A percentile compares a stretch with the other conserved stretches of the same genome.
phyloP scores from a whole-genome alignment of 2,797 vertebrate genomes.

The Eurystomus glaucurus region DNA sequence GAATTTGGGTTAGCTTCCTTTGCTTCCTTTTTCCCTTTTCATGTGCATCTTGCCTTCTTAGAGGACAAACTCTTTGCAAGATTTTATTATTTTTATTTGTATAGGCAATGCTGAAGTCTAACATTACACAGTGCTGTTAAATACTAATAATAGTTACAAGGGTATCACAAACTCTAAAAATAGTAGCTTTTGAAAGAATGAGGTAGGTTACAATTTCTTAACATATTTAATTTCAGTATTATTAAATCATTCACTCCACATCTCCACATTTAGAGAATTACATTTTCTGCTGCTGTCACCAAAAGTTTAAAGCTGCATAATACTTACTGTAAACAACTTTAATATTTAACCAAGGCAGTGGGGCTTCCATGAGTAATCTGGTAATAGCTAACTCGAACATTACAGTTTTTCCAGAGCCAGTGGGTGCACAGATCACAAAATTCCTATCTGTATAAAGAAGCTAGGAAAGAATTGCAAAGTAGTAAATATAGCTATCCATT shows the following conservation, averaged over 20 bases:
- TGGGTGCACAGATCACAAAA: conserved; percentile 96
- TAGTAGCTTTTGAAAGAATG: neutral
- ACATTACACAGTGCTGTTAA: neutral
- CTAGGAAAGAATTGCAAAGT: conserved; percentile 82
- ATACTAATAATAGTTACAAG: neutral
- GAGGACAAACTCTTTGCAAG: neutral
- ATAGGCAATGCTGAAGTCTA: neutral
- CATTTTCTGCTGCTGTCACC: conserved; percentile 8
- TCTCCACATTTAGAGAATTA: neutral
- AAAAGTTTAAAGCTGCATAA: conserved; percentile 22
- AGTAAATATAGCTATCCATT: conserved; percentile 29
- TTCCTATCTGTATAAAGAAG: conserved; percentile 94
- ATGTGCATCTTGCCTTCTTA: neutral
- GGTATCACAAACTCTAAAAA: neutral
- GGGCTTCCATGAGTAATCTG: conserved; percentile 92
- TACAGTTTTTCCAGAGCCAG: conserved; percentile 98
- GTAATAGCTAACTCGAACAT: conserved; percentile 96
- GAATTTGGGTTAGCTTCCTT: neutral
- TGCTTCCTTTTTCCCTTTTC: neutral
- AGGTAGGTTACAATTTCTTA: neutral
- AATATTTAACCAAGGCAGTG: conserved; percentile 92
- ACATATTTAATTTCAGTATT: neutral
- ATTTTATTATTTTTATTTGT: neutral
- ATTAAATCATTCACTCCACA: neutral
- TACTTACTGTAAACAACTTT: conserved; percentile 98